Conservation (phyloP, 2,797 vertebrate species). For the Poecilia wingei region DNA sequence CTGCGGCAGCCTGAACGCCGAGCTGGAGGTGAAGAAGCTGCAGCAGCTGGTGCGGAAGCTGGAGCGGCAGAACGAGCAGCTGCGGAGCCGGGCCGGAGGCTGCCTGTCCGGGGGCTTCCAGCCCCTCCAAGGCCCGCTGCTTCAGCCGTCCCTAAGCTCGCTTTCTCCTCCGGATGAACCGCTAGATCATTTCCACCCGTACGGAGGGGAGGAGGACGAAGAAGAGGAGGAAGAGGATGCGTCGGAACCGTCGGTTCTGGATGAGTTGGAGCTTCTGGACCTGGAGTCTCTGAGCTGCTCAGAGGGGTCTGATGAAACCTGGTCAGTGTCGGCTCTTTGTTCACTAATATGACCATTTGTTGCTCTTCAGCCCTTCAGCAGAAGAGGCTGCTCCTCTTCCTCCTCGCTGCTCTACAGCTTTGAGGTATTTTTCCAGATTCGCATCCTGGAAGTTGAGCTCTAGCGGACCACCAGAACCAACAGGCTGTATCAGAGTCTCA, state of each 20-base stretch:
- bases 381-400: neutral
- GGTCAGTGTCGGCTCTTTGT: conserved; percentile 73
- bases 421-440: conserved; percentile 22
- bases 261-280: conserved; percentile 90
- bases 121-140: conserved; percentile 76
- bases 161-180: conserved; percentile 52
- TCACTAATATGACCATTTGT: conserved; percentile 35
- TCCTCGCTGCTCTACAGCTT: neutral
- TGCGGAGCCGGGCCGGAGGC: conserved; percentile 81
- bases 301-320: conserved; percentile 85
- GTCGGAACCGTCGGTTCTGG: conserved; percentile 79
- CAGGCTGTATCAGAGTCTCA: neutral
- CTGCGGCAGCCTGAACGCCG: conserved; percentile 82
- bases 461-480: neutral
- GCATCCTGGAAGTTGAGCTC: neutral
- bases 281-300: conserved; percentile 78
- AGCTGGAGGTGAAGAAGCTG: conserved; percentile 94
- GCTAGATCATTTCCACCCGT: conserved; percentile 83
- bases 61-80: conserved; percentile 91
- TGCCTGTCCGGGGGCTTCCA: conserved; percentile 55
- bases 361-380: conserved; percentile 17
- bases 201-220: conserved; percentile 43
- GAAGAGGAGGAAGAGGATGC: conserved; percentile 40
- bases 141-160: conserved; percentile 56
- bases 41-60: conserved; percentile 92